Evolutionary conservation across 2,113 vertebrate species (phyloP).

Genomic region (Petroica traversi): DNA sequence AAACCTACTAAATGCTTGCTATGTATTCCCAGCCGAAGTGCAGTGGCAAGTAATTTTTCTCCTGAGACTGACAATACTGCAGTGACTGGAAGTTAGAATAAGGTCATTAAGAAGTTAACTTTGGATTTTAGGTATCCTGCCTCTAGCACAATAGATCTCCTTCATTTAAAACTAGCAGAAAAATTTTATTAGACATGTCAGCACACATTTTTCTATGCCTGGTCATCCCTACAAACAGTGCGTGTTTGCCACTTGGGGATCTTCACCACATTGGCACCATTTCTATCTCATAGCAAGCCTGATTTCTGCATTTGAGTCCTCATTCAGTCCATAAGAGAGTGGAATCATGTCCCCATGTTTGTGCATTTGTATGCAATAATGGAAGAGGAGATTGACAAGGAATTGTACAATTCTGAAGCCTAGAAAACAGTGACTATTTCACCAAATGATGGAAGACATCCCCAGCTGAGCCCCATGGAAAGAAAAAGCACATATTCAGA

Average conservation of each 20-base stretch:
- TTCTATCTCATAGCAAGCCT: not conserved
- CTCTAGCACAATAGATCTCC: not conserved
- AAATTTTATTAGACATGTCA: not conserved
- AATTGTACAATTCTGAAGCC: not conserved
- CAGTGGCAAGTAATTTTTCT: not conserved
- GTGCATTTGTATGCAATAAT: not conserved
- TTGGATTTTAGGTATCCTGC: not conserved
- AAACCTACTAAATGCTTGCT: not conserved
- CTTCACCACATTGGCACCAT: not conserved
- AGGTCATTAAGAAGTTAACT: not conserved
- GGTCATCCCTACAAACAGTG: not conserved
- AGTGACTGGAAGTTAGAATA: not conserved
- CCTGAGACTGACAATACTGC: not conserved
- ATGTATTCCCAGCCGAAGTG: not conserved
- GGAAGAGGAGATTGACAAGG: not conserved
- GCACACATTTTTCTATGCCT: not conserved
- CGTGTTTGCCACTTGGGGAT: not conserved
- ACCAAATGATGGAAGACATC: not conserved
- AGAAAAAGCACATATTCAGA: not conserved
- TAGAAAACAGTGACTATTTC: not conserved
- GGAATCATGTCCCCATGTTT: rapidly evolving
- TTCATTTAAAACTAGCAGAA: not conserved
- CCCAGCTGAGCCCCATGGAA: not conserved
- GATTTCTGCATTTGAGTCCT: not conserved
- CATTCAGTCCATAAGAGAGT: not conserved